Conservation (phyloP, 2,888 invertebrate species). For the Hemaris fuciformis region DNA sequence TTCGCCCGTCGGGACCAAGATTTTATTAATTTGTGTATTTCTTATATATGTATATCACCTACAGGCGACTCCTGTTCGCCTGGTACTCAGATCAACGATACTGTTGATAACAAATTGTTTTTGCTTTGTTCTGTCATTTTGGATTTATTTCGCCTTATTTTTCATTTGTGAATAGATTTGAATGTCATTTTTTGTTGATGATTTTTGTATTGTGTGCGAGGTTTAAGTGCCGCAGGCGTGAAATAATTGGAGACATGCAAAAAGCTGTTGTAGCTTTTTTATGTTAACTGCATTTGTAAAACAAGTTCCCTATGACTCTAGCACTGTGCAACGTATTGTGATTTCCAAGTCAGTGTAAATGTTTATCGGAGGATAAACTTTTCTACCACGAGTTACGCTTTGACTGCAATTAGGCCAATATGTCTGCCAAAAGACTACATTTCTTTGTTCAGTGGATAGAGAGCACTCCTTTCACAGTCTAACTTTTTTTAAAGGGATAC, state of each 20-base stretch:
- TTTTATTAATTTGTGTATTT: slow-evolving; percentile 80
- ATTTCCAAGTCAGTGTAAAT: too few relatives aligned
- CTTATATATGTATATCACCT: slow-evolving; percentile 39
- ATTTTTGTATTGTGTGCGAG: neutral
- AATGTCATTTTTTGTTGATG: slow-evolving; percentile 6
- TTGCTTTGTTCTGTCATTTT: slow-evolving; percentile 67
- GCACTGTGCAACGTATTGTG: too few relatives aligned
- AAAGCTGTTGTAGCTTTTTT: neutral
- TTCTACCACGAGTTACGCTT: too few relatives aligned
- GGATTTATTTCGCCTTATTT: slow-evolving; percentile 46
- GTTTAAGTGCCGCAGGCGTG: neutral
- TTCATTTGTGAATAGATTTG: slow-evolving; percentile 17
- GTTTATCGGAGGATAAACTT: too few relatives aligned
- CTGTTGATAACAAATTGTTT: slow-evolving; percentile 76
- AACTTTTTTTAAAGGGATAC: too few relatives aligned
- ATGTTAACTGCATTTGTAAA: neutral
- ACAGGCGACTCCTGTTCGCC: slow-evolving; percentile 54
- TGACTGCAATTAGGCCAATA: too few relatives aligned
- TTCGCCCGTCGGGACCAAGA: slow-evolving; percentile 62
- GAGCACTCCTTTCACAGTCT: too few relatives aligned
- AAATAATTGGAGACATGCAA: neutral
- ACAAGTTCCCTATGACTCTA: neutral
- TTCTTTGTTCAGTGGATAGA: too few relatives aligned
- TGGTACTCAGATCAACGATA: slow-evolving; percentile 65
- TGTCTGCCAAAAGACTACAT: too few relatives aligned